These are phyloP conservation scores for Penaeus vannamei DNA, from an alignment of 1,140 invertebrate genomes.

Conservation along the genomic window DNA sequence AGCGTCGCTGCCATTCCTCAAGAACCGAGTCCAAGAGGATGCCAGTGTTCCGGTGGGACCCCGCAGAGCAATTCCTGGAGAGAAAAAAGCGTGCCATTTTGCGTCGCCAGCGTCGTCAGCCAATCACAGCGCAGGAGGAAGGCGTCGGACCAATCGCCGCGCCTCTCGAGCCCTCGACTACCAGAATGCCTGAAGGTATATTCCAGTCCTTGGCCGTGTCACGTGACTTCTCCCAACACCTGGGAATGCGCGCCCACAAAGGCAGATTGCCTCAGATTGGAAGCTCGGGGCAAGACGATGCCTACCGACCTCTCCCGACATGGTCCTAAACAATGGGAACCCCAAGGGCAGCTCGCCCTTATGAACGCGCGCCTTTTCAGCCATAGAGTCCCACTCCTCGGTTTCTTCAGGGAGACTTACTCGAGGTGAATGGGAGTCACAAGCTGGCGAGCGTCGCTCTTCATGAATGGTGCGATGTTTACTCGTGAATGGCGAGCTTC, in stretches of 20 bases:
- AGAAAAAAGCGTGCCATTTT: constrained; percentile 20
- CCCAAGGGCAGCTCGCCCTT: background rate
- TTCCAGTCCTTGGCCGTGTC: constrained; percentile 49
- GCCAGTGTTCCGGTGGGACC: background rate
- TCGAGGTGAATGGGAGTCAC: constrained; percentile 55
- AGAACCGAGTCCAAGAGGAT: background rate
- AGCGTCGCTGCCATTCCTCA: constrained; percentile 46
- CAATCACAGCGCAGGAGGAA: constrained; percentile 26
- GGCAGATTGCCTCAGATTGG: constrained; percentile 49
- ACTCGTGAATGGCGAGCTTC: constrained; percentile 42
- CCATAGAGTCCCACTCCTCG: background rate
- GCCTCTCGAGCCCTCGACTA: constrained; percentile 34
- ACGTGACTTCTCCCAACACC: constrained; percentile 58
- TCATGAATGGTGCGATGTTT: constrained; percentile 48
- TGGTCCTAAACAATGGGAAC: background rate
- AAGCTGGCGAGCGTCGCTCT: constrained; percentile 34
- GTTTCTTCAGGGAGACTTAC: constrained; percentile 25
- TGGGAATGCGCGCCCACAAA: constrained; percentile 58
- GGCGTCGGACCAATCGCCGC: constrained; percentile 32
- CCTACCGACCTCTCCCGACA: background rate
- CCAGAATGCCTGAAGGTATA: constrained; percentile 47
- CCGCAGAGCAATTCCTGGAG: constrained; percentile 37
- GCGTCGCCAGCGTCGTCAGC: background rate
- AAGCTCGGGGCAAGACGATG: constrained; percentile 7
- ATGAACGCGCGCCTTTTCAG: background rate